phyloP scores from a whole-genome alignment of 1,140 invertebrate genomes.

The Latrodectus geometricus region DNA sequence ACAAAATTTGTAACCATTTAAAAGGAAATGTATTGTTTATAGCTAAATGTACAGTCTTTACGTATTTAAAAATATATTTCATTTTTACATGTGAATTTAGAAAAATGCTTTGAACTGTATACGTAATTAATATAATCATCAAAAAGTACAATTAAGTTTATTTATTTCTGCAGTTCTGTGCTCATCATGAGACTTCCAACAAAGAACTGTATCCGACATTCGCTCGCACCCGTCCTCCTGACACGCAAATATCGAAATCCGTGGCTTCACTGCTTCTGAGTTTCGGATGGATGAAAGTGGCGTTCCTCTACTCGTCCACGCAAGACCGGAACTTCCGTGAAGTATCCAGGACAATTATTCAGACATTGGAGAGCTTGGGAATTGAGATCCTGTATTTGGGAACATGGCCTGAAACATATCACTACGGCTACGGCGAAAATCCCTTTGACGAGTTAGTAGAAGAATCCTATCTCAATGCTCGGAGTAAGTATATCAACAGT shows the following conservation, averaged over 20 bases:
- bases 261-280: conserved; percentile 82
- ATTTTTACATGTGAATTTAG: too few species aligned
- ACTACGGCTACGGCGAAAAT: conserved; percentile 79
- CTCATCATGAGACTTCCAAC: conserved; percentile 85
- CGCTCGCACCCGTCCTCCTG: conserved; percentile 89
- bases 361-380: conserved; percentile 76
- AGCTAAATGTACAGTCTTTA: too few species aligned
- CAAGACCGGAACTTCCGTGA: conserved; percentile 78
- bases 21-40: too few species aligned
- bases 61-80: too few species aligned
- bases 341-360: conserved; percentile 79
- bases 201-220: conserved; percentile 92
- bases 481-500: conserved; percentile 76
- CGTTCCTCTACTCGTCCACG: conserved; percentile 80
- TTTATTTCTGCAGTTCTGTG: conserved; percentile 80
- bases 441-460: conserved; percentile 83
- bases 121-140: too few species aligned
- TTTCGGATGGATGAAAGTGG: conserved; percentile 74
- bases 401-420: conserved; percentile 82
- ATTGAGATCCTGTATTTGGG: conserved; percentile 76
- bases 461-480: conserved; percentile 80
- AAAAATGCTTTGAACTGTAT: too few species aligned
- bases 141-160: not conserved
- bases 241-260: conserved; percentile 91
- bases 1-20: too few species aligned